These are phyloP conservation scores for Scomberomorus guttatus DNA, from an alignment of 2,797 vertebrate genomes.

Conservation along the genomic window DNA sequence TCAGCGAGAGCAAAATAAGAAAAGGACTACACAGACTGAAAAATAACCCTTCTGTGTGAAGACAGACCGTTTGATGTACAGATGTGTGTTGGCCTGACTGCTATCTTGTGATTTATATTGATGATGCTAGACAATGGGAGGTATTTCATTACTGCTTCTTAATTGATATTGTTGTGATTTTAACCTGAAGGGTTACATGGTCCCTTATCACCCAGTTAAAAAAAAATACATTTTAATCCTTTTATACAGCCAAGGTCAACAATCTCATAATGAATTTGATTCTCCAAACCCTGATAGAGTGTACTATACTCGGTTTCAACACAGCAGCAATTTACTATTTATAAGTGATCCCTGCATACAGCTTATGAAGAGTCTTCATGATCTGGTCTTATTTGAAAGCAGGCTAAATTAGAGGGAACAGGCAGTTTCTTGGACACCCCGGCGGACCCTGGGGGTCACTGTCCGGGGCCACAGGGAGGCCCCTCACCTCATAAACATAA, in stretches of 20 bases:
- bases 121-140: slow-evolving; percentile 26
- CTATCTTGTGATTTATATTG: slow-evolving; percentile 14
- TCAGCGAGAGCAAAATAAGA: slow-evolving; percentile 31
- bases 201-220: slow-evolving; percentile 6
- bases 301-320: slow-evolving; percentile 7
- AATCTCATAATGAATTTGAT: slow-evolving; percentile 22
- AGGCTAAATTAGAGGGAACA: slow-evolving; percentile 82
- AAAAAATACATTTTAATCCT: slow-evolving; percentile 34
- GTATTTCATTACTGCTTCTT: slow-evolving; percentile 19
- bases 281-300: slow-evolving; percentile 14
- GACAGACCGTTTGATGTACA: slow-evolving; percentile 23
- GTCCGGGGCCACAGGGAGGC: slow-evolving; percentile 77
- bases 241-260: slow-evolving; percentile 24
- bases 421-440: slow-evolving; percentile 81
- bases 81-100: slow-evolving; percentile 7
- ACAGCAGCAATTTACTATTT: slow-evolving; percentile 52
- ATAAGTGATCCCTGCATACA: slow-evolving; percentile 57
- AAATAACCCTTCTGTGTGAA: slow-evolving; percentile 36
- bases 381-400: slow-evolving; percentile 77
- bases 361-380: slow-evolving; percentile 61
- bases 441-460: slow-evolving; percentile 79
- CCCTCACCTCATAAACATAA: slow-evolving; percentile 87
- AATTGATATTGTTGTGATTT: slow-evolving; percentile 38
- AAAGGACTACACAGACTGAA: slow-evolving; percentile 12
- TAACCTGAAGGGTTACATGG: background rate